Percentiles rank a stretch among this genome's conserved stretches.
Evolutionary conservation across 1,140 invertebrate genomes (phyloP).

Genomic region (Caenorhabditis inopinata): DNA sequence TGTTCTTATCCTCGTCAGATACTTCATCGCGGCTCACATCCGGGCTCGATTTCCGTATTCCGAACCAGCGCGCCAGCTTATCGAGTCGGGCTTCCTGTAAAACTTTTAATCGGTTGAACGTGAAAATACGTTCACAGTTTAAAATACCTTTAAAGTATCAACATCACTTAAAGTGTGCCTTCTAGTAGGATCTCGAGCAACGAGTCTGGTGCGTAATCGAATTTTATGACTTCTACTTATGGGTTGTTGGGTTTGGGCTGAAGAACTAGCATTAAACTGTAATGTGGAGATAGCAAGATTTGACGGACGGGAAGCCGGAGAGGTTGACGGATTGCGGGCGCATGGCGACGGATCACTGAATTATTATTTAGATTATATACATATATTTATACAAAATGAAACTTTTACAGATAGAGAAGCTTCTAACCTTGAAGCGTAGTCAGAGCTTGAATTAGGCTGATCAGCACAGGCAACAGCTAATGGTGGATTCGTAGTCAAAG

Average conservation of each 20-base stretch:
- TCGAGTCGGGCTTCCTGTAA: constrained; percentile 40
- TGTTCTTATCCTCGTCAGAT: constrained; percentile 1
- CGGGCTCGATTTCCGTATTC: constrained; percentile 26
- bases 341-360: constrained; percentile 40
- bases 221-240: constrained; percentile 44
- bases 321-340: constrained; percentile 33
- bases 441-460: constrained; percentile 39
- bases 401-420: neutral
- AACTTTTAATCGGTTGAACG: constrained; percentile 17
- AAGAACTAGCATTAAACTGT: neutral
- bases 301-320: too few relatives aligned
- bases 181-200: constrained; percentile 29
- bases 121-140: too few relatives aligned
- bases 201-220: constrained; percentile 38
- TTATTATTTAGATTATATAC: neutral
- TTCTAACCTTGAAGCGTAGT: constrained; percentile 42
- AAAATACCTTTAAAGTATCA: constrained; percentile 42
- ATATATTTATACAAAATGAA: too few relatives aligned
- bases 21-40: constrained; percentile 28
- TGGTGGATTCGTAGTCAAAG: constrained; percentile 34
- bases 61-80: constrained; percentile 48
- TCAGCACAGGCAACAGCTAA: constrained; percentile 43
- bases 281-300: too few relatives aligned
- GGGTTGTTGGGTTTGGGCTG: neutral
- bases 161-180: constrained; percentile 48